Evolutionary conservation across 2,888 invertebrate genomes (phyloP).

Genomic region (Cosmopolites sordidus): DNA sequence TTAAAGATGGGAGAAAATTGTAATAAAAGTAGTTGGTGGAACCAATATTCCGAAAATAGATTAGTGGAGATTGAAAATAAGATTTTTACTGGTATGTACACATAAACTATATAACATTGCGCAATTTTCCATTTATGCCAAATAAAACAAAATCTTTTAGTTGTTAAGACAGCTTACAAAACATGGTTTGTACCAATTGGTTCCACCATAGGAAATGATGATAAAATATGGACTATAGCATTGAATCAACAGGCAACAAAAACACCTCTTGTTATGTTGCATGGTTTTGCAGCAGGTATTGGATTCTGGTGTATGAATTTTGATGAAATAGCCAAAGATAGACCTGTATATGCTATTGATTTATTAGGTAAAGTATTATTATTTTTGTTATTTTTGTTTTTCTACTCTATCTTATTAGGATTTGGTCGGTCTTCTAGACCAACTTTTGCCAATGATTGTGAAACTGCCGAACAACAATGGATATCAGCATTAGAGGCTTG

Average conservation of each 20-base stretch:
- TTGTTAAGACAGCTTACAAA: conserved; percentile 40
- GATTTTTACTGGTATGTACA: conserved; percentile 66
- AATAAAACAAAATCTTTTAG: conserved; percentile 25
- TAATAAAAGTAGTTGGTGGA: conserved; percentile 53
- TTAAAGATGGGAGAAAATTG: conserved; percentile 19
- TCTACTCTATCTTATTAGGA: conserved; percentile 51
- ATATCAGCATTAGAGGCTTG: conserved; percentile 92
- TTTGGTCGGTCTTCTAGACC: conserved; percentile 93
- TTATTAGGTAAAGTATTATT: conserved; percentile 39
- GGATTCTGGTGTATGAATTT: conserved; percentile 91
- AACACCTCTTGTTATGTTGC: conserved; percentile 81
- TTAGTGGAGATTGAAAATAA: conserved; percentile 74
- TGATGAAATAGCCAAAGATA: conserved; percentile 67
- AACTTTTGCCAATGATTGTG: conserved; percentile 69
- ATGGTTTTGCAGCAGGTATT: conserved; percentile 89
- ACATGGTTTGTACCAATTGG: conserved; percentile 53
- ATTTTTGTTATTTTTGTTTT: too few species aligned
- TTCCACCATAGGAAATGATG: conserved; percentile 52
- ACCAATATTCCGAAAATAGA: conserved; percentile 71
- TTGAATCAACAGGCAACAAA: conserved; percentile 57
- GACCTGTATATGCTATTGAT: conserved; percentile 89
- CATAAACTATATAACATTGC: neutral
- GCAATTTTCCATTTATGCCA: neutral
- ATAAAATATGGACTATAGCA: conserved; percentile 62
- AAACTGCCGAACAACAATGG: conserved; percentile 79